Evolutionary conservation across 30 jellyfish, hydroid and myxozoan genomes (phyloP), one percentile per base, ranked within the genome.

Genomic region (Haliclystus octoradiatus): DNA sequence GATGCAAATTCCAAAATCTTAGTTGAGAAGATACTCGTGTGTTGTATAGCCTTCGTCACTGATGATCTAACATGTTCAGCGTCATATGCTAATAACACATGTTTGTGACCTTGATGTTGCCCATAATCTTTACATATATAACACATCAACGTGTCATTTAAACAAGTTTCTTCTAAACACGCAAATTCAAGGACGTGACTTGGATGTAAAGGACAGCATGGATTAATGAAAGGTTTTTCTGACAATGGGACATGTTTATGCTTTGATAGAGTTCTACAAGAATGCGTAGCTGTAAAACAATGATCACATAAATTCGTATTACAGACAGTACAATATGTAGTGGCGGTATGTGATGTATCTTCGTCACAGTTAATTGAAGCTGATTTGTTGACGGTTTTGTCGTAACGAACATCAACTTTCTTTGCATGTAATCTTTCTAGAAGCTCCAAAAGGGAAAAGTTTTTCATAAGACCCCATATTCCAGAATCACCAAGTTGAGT

Each of bases 71-170:
- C 93, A 3, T 80, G 53, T 23, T 89, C 98, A 19, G 98, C 98
- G 60, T 89, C 98, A 12, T 70, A 31, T 64, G 75, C 98, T 52
- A 89, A 65, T 33, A 89, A 72, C 14, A 86, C 90, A 72, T 89
- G 98, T 49, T 81, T 89, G 33, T 89, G 98, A 28, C 98, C 98
- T 34, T 89, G 93, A 50, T 89, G 98, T 2, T 50, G 69, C 7
- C 98, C 98, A 68, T 89, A 89, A 51, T 89, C 98, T 69, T 89
- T 89, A 69, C 98, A 89, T 40, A 81, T 80, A 78, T 89, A 89
- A 51, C 98, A 89, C 93, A 89, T 71, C 72, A 89, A 76, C 5
- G 98, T 93, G 61, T 68, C 53, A 7, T 81, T 92, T 31, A 79
- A 69, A 71, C 98, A 89, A 24, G 31, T 35, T 40, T 89, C 98